Conservation (phyloP, 2,888 invertebrate species). For the Lumbricus terrestris region DNA sequence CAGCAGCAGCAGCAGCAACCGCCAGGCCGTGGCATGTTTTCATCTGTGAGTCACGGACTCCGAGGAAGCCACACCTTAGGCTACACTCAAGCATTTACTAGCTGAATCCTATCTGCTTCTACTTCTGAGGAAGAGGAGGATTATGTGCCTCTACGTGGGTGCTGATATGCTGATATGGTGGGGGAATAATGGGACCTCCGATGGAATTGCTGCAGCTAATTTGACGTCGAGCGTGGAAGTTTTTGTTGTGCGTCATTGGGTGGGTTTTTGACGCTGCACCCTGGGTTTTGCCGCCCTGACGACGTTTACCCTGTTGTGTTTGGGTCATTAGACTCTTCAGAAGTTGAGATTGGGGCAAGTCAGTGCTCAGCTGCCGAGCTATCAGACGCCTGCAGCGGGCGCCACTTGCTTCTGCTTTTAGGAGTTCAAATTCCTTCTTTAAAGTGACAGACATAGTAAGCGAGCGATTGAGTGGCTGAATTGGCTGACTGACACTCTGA, state of each 20-base stretch:
- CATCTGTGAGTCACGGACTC: not conserved
- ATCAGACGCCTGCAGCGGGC: not conserved
- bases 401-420: not conserved
- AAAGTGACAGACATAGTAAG: not conserved
- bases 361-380: not conserved
- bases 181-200: not conserved
- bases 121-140: not conserved
- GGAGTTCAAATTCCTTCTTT: not conserved
- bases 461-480: no score
- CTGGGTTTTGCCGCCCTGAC: not conserved
- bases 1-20: no score
- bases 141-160: not conserved
- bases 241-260: not conserved
- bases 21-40: not conserved
- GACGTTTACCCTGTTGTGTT: not conserved
- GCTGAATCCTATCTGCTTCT: not conserved
- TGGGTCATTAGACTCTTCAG: not conserved
- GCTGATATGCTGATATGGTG: not conserved
- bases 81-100: not conserved
- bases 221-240: not conserved
- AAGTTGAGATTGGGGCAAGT: not conserved
- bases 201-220: not conserved
- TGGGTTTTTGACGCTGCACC: not conserved
- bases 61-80: not conserved
- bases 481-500: no score